Base-by-base conservation (phyloP, 2,888 invertebrate species). In the Apomyelois bistriatella region DNA sequence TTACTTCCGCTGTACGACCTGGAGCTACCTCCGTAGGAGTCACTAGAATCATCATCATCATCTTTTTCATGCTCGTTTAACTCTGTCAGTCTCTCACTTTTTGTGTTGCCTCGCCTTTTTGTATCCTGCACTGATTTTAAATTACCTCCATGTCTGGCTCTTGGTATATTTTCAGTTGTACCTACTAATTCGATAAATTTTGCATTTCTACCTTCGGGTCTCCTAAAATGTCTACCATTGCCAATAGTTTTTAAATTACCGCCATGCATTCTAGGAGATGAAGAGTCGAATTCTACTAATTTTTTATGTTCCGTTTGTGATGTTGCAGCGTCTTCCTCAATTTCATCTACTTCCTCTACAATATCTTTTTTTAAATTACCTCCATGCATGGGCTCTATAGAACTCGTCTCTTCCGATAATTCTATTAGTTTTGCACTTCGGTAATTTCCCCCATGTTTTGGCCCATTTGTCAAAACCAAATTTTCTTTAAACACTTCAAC, bases 381-480 rank as follows among this genome's bases (percentile, higher is more conserved):
- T 28, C 16, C 57, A 37, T 54, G 57, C 52, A 46, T 32, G 30
- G 52, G 8, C 28, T 55, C 40, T 8, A 53, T 9, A 28, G 58
- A 58, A 6, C 54, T 54, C 10, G 59, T 62, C 57, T 72, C 71
- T 41, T 51, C 42, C 53, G 66, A 62, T 13, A 58, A 46, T 48
- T 65, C 61, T 53, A 62, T 55, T 15, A 63, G 41, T 48, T 70
- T 69, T 15, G 77, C 74, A 56, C 69, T 76, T 70, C 79, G 77
- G 53, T 90, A 90, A 59, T 91, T 91, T 22, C 91, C 91, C 40
- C 91, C 91, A 64, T 90, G 90, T 60, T 72, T 80, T 6, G 86
- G 88, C 3, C 84, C 82, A 17, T 71, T 72, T 17, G 69, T 70
- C 3, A 85, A 56, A 58, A 86, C 75, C 49, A 87, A 62, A 51